These are phyloP conservation scores for Elachura formosa DNA, from an alignment of 2,113 vertebrate species.

Conservation along the genomic window DNA sequence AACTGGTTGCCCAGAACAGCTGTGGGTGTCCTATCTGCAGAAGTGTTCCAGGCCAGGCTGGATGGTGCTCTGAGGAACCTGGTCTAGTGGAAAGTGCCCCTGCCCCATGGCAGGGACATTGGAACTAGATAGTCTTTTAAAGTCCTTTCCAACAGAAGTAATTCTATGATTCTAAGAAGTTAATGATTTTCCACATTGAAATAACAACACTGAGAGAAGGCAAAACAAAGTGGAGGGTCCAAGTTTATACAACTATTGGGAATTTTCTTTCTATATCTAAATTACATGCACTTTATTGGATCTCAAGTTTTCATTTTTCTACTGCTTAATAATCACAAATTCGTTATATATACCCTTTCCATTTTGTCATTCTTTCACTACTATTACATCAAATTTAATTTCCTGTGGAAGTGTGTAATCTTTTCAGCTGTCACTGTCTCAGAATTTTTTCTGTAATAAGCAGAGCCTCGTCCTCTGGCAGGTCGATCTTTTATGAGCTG, in stretches of 20 bases:
- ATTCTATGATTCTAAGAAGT: background rate
- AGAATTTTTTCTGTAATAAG: slow-evolving; percentile 44
- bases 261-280: background rate
- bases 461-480: background rate
- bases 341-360: background rate
- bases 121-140: background rate
- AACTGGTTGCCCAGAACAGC: background rate
- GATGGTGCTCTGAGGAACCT: background rate
- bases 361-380: slow-evolving; percentile 17
- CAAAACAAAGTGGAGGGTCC: background rate
- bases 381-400: slow-evolving; percentile 54
- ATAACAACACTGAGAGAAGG: background rate
- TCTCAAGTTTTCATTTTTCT: slow-evolving; percentile 21
- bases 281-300: background rate
- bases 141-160: background rate
- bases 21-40: background rate
- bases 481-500: slow-evolving; percentile 4
- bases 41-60: background rate
- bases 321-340: slow-evolving; percentile 3
- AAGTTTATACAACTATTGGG: background rate
- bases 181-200: background rate
- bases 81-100: background rate
- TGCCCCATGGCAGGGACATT: background rate
- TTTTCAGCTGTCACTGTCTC: slow-evolving; percentile 26
- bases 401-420: slow-evolving; percentile 42